Base-by-base conservation (phyloP, 2,888 invertebrate species). In the Tachina grossa region DNA sequence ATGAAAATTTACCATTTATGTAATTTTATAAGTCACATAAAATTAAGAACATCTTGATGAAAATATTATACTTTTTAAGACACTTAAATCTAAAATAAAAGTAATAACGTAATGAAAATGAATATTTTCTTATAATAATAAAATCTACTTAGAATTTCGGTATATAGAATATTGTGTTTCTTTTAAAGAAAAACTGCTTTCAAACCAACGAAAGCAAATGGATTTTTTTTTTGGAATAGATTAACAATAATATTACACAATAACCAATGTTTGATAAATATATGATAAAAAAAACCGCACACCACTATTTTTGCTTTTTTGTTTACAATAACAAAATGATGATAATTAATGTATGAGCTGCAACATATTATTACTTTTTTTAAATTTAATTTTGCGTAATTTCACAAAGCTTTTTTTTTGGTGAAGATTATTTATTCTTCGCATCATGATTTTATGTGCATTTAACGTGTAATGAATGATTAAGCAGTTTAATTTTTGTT, bases 221-320 rank as follows among this genome's bases (percentile, higher is more conserved):
- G 8, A 53, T 51, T 61, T 14, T 14, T 9, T 68, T 43, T 31
- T 0, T n/a, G n/a, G n/a, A 55, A n/a, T 22, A 49, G 16, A 49
- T 59, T 72, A 9, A 41, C 22, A 43, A 61, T 9, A 39, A 53
- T 14, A 53, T 79, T 79, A 47, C 71, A 65, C 47, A 79, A 79
- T 19, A 55, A 45, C 13, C 1, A 76, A n/a, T 14, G 55, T 19
- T 19, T 41, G 19, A 72, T 71, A 22, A 63, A 9, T 31, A 31
- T 31, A 31, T 1, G 5, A 63, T 22, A 61, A 51, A 71, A 79
- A 79, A 71, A 79, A 79, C 51, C 61, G 45, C 71, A 79, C 79
- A 55, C 39, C 79, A 79, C 65, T 72, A 11, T 22, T 47, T 72
- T 63, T 31, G 31, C 43, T 59, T 5, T 61, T 79, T 63, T 43